Conservation (phyloP, 2,888 invertebrate species). For the Tachystola acroxantha region DNA sequence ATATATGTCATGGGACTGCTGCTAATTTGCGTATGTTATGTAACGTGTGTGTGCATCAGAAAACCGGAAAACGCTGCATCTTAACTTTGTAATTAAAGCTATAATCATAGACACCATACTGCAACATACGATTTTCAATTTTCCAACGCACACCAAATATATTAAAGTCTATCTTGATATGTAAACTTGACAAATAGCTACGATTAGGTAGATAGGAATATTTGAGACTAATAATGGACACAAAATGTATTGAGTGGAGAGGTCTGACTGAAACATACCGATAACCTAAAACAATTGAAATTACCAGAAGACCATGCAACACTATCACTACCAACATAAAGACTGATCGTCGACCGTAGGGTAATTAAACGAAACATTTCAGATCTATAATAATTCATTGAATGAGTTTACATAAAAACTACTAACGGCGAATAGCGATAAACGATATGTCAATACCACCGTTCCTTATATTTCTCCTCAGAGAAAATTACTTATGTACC, state of each 20-base stretch:
- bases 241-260: slow-evolving; percentile 2
- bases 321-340: slow-evolving; percentile 5
- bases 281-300: neutral
- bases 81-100: slow-evolving; percentile 56
- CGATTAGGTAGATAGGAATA: too few relatives aligned
- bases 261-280: neutral
- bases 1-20: slow-evolving; percentile 55
- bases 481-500: slow-evolving; percentile 28
- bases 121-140: slow-evolving; percentile 15
- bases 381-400: slow-evolving; percentile 47
- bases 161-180: slow-evolving; percentile 27
- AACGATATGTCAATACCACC: slow-evolving; percentile 34
- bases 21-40: slow-evolving; percentile 28
- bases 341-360: neutral
- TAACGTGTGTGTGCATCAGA: slow-evolving; percentile 14
- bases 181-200: slow-evolving; percentile 19
- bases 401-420: slow-evolving; percentile 32
- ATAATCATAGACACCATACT: slow-evolving; percentile 39
- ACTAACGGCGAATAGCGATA: slow-evolving; percentile 52
- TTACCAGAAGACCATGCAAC: slow-evolving; percentile 2
- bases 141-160: slow-evolving; percentile 14
- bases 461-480: slow-evolving; percentile 11
- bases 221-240: slow-evolving; percentile 3
- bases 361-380: slow-evolving; percentile 32
- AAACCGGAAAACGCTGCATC: slow-evolving; percentile 22